phyloP scores from a whole-genome alignment of 2,113 vertebrate genomes.

The Physeter macrocephalus region DNA sequence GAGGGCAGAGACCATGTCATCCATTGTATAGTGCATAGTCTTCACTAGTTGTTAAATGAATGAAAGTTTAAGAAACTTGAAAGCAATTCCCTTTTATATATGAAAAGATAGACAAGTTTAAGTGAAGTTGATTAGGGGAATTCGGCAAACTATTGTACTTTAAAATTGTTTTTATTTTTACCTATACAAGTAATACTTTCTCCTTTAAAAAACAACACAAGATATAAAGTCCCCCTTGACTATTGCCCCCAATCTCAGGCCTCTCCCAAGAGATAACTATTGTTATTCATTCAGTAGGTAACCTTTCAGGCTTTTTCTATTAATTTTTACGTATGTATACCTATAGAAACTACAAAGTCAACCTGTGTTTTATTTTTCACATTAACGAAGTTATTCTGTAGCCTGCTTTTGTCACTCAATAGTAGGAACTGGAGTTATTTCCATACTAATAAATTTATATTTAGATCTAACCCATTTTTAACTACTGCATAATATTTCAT shows the following conservation, averaged over 20 bases:
- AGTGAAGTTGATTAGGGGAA: neutral
- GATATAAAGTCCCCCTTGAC: neutral
- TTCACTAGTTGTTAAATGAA: neutral
- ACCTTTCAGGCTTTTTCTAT: neutral
- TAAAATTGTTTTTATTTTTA: slow-evolving; percentile 19
- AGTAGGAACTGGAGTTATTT: neutral
- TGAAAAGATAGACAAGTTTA: slow-evolving; percentile 1
- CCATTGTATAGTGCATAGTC: neutral
- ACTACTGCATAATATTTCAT: neutral
- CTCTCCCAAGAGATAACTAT: neutral
- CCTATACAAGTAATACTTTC: neutral
- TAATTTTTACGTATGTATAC: neutral
- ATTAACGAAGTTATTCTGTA: slow-evolving; percentile 12
- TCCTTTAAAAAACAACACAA: neutral
- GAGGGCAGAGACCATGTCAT: neutral
- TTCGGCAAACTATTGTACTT: neutral
- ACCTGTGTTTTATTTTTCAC: neutral
- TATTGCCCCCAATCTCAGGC: neutral
- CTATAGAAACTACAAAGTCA: neutral
- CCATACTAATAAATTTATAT: neutral
- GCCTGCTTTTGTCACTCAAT: neutral
- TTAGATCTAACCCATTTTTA: neutral
- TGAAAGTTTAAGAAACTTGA: slow-evolving; percentile 12
- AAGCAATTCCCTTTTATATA: neutral
- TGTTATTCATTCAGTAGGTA: neutral